These are phyloP conservation scores for Mus minutoides DNA, from an alignment of 2,797 vertebrate genomes.

Conservation along the genomic window DNA sequence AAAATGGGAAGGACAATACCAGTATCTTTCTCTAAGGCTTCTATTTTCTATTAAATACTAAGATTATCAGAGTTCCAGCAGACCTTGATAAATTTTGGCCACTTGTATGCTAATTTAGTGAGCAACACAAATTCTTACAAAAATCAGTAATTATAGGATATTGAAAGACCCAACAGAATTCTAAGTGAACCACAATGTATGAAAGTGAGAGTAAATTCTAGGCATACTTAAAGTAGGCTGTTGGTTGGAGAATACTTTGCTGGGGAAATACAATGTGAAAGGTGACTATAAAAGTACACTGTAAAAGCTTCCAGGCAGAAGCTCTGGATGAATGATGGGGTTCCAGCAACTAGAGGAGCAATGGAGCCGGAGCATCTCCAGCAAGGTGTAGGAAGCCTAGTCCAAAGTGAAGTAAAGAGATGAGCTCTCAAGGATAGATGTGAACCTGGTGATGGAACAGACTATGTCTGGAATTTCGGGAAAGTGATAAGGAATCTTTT, in stretches of 20 bases:
- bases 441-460: background rate
- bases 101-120: background rate
- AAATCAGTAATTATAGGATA: background rate
- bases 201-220: background rate
- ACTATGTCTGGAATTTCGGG: fast-evolving
- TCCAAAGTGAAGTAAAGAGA: background rate
- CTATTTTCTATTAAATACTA: background rate
- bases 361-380: background rate
- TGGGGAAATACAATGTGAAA: background rate
- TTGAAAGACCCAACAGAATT: background rate
- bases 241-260: background rate
- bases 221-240: background rate
- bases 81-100: background rate
- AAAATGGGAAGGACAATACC: background rate
- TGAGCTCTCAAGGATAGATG: background rate
- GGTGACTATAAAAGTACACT: no score
- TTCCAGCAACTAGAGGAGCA: background rate
- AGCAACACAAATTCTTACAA: background rate
- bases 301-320: background rate
- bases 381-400: background rate
- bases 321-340: background rate
- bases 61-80: background rate
- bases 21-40: background rate
- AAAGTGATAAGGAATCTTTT: background rate
- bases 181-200: background rate